Percentiles rank a stretch among this genome's conserved stretches.
These are phyloP conservation scores for Electrona antarctica DNA, from an alignment of 2,113 vertebrate species.

Conservation along the genomic window DNA sequence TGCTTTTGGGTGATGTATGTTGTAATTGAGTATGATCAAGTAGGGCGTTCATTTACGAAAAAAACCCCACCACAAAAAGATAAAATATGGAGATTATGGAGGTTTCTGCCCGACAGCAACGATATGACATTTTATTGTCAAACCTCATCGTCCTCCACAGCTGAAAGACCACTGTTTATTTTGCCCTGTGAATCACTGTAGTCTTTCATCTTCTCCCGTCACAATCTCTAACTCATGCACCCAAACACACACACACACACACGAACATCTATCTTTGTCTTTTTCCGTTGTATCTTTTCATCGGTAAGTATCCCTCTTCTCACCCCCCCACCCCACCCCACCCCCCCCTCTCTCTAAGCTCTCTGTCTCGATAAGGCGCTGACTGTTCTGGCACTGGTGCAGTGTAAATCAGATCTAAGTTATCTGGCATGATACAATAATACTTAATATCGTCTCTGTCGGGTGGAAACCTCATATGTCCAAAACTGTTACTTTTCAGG, in stretches of 20 bases:
- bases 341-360: not conserved
- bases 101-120: no score
- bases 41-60: no score
- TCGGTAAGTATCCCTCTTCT: conserved; percentile 2
- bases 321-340: not conserved
- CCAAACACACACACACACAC: no score
- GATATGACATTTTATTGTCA: conserved; percentile 51
- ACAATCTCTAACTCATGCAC: conserved; percentile 17
- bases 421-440: conserved; percentile 52
- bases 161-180: conserved; percentile 42
- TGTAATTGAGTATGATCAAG: no score
- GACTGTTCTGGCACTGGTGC: conserved; percentile 62
- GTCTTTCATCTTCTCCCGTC: conserved; percentile 14
- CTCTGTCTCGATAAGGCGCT: conserved; percentile 24
- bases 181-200: conserved; percentile 37
- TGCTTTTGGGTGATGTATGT: no score
- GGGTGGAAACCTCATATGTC: no score
- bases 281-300: conserved; percentile 50
- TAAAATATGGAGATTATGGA: no score
- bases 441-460: no score
- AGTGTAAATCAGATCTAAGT: conserved; percentile 69
- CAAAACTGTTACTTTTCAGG: no score
- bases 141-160: conserved; percentile 59
- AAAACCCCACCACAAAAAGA: no score
- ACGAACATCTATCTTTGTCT: conserved; percentile 24